These are phyloP conservation scores for Euzetes globulus DNA, from an alignment of 2,888 invertebrate species.

Conservation along the genomic window DNA sequence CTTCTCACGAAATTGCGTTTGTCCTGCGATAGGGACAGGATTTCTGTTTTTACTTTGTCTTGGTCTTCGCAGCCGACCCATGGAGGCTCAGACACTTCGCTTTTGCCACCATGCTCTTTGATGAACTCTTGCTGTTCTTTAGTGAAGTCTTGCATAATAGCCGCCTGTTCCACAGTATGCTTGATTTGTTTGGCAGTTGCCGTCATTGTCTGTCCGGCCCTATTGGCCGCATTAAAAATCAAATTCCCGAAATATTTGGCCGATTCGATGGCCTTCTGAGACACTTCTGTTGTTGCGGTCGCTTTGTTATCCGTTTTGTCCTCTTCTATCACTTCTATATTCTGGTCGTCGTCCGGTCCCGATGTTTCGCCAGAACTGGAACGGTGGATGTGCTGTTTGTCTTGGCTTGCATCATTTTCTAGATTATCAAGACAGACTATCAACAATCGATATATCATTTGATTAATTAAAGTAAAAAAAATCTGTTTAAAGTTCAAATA, in stretches of 20 bases:
- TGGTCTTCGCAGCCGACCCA: slow-evolving; percentile 88
- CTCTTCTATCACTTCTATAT: slow-evolving; percentile 3
- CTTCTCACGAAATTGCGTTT: slow-evolving; percentile 94
- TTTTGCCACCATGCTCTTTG: slow-evolving; percentile 40
- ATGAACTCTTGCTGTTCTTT: slow-evolving; percentile 95
- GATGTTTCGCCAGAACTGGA: slow-evolving; percentile 1
- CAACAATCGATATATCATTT: too few species aligned
- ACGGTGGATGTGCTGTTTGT: neutral
- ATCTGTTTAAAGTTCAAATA: too few species aligned
- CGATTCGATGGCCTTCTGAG: slow-evolving; percentile 42
- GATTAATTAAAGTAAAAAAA: too few species aligned
- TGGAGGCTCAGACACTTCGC: slow-evolving; percentile 58
- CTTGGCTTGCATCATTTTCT: neutral
- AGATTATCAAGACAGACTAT: neutral
- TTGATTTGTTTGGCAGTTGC: slow-evolving; percentile 87
- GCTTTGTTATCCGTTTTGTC: slow-evolving; percentile 12
- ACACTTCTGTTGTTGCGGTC: slow-evolving; percentile 40
- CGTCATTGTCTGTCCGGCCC: slow-evolving; percentile 84
- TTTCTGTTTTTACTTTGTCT: slow-evolving; percentile 91
- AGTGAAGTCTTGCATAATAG: slow-evolving; percentile 91
- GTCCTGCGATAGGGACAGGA: slow-evolving; percentile 88
- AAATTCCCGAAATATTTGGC: slow-evolving; percentile 52
- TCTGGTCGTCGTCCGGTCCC: slow-evolving; percentile 24
- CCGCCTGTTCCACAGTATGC: slow-evolving; percentile 91
- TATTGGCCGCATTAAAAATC: slow-evolving; percentile 89